Conservation (phyloP, 2,888 invertebrate species). For the Drosophila seclusa region DNA sequence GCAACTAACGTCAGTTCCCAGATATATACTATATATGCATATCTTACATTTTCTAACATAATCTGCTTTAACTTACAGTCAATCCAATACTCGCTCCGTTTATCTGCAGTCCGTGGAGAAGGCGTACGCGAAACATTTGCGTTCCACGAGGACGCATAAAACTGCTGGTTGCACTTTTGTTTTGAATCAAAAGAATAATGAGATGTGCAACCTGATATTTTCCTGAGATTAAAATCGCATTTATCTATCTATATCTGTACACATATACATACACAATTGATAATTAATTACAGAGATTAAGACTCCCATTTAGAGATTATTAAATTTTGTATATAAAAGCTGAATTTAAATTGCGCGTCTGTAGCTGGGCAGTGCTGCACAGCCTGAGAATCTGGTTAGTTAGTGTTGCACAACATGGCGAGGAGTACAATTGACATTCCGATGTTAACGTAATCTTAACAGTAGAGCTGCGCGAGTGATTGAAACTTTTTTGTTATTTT, state of each 20-base stretch:
- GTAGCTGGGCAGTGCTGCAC: neutral
- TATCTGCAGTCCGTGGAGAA: slow-evolving; percentile 86
- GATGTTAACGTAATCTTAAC: slow-evolving; percentile 1
- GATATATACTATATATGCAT: neutral
- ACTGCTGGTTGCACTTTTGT: slow-evolving; percentile 90
- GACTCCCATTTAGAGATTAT: slow-evolving; percentile 31
- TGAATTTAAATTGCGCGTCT: neutral
- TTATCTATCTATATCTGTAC: slow-evolving; percentile 1
- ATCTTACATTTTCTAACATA: neutral
- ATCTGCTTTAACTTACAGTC: slow-evolving; percentile 83
- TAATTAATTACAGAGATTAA: slow-evolving; percentile 50
- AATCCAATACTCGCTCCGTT: slow-evolving; percentile 89
- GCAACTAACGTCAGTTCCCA: slow-evolving; percentile 86
- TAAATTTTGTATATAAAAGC: neutral
- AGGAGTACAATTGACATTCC: slow-evolving; percentile 1
- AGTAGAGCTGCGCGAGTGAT: slow-evolving; percentile 2
- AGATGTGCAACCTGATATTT: slow-evolving; percentile 88
- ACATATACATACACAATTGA: slow-evolving; percentile 1
- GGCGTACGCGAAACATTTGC: slow-evolving; percentile 70
- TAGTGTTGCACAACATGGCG: neutral
- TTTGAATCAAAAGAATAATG: slow-evolving; percentile 91
- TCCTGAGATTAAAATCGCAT: slow-evolving; percentile 32
- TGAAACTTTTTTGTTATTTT: neutral
- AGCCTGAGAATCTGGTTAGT: too few species aligned
- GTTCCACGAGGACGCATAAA: slow-evolving; percentile 85